phyloP scores from a whole-genome alignment of 1,140 invertebrate species.

The Asbolus verrucosus region DNA sequence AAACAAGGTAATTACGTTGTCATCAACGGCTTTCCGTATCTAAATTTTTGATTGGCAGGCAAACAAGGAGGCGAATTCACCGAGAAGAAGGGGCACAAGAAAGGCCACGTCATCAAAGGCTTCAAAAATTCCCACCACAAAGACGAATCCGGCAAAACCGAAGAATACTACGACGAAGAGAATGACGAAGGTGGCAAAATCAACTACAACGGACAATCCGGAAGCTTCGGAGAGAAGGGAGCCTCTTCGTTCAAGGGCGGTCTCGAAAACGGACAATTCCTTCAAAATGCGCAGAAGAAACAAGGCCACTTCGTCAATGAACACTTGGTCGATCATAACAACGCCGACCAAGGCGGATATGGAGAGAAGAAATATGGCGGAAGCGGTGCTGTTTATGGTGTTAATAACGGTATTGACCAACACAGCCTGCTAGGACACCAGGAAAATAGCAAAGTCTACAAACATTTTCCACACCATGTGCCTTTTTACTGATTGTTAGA shows the following conservation, averaged over 20 bases:
- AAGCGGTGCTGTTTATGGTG: conserved; percentile 67
- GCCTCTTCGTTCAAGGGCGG: conserved; percentile 70
- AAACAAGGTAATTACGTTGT: conserved; percentile 69
- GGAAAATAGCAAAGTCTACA: conserved; percentile 67
- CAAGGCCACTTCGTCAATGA: conserved; percentile 69
- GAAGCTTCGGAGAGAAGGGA: conserved; percentile 68
- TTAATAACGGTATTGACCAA: conserved; percentile 70
- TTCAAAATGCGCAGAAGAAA: conserved; percentile 68
- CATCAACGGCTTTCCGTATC: too few species aligned
- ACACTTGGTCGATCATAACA: conserved; percentile 68
- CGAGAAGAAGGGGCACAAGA: conserved; percentile 71
- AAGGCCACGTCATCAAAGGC: conserved; percentile 74
- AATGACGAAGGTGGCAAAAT: conserved; percentile 72
- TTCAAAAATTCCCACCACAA: conserved; percentile 76
- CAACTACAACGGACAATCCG: conserved; percentile 66
- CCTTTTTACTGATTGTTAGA: conserved; percentile 52
- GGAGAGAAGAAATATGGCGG: conserved; percentile 69
- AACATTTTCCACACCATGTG: conserved; percentile 55
- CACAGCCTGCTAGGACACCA: conserved; percentile 71
- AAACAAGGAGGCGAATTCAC: conserved; percentile 68
- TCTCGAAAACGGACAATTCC: conserved; percentile 68
- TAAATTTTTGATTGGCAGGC: too few species aligned
- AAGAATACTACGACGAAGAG: conserved; percentile 76
- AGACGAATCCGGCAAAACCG: conserved; percentile 74
- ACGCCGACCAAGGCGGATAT: conserved; percentile 70